These are phyloP conservation scores for Calephelis nemesis DNA, from an alignment of 1,140 invertebrate species.

Conservation along the genomic window DNA sequence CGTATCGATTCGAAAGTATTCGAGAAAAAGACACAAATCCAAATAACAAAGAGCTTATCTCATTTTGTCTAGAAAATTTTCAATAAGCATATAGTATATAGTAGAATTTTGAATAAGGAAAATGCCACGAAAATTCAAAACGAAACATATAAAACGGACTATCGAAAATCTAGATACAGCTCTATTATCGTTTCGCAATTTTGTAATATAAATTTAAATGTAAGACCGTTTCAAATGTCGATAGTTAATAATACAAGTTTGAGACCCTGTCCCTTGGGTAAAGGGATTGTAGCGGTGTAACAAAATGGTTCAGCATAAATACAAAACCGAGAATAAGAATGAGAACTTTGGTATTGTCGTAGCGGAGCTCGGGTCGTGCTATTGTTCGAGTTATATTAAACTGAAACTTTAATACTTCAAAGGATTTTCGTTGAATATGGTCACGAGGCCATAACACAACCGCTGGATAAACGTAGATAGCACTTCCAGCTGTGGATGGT, in stretches of 20 bases:
- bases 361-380: constrained; percentile 47
- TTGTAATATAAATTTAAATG: not conserved
- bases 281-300: constrained; percentile 9
- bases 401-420: constrained; percentile 60
- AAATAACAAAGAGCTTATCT: too few relatives aligned
- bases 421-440: constrained; percentile 51
- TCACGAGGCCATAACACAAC: constrained; percentile 29
- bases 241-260: constrained; percentile 2
- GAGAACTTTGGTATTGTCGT: constrained; percentile 61
- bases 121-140: too few relatives aligned
- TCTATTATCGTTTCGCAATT: too few relatives aligned
- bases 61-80: too few relatives aligned
- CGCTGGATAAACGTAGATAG: constrained; percentile 8
- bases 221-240: not conserved
- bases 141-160: too few relatives aligned
- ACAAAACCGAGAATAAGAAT: constrained; percentile 56
- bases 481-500: not conserved
- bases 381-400: constrained; percentile 67
- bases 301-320: constrained; percentile 23
- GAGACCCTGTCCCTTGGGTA: not conserved
- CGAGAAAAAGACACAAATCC: too few relatives aligned
- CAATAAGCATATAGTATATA: too few relatives aligned
- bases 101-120: too few relatives aligned
- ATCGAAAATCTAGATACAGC: too few relatives aligned
- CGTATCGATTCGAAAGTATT: too few relatives aligned